phyloP scores from a whole-genome alignment of 2,113 vertebrate species.

The Marcusenius ussheri region DNA sequence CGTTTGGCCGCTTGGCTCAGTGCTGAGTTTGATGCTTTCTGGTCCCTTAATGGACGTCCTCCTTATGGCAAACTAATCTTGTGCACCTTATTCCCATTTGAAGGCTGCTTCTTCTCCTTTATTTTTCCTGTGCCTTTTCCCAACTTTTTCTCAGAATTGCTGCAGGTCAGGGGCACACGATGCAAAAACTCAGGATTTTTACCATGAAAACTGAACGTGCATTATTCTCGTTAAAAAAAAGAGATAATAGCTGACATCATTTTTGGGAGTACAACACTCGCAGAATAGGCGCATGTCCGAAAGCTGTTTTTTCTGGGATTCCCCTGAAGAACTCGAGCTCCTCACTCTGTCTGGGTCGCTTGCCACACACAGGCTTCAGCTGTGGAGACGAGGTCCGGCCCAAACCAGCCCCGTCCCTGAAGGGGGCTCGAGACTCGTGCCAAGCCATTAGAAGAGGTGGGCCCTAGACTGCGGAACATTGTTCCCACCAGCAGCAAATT shows the following conservation, averaged over 20 bases:
- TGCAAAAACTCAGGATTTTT: neutral
- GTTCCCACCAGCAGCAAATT: constrained; percentile 28
- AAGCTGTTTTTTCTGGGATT: constrained; percentile 11
- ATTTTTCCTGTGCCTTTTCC: neutral
- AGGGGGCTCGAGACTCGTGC: constrained; percentile 24
- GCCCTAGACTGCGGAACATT: constrained; percentile 29
- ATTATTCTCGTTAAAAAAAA: too few relatives aligned
- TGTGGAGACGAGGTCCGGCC: constrained; percentile 23
- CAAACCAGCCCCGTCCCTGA: constrained; percentile 32
- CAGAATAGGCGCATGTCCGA: neutral
- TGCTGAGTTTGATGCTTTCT: neutral
- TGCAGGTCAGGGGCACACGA: neutral
- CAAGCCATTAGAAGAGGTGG: constrained; percentile 27
- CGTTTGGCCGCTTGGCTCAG: neutral
- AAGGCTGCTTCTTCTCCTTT: neutral
- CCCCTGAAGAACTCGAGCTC: neutral
- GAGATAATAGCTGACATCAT: neutral
- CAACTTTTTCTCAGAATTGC: neutral
- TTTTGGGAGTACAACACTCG: neutral
- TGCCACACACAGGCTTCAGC: constrained; percentile 23
- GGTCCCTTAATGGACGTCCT: neutral
- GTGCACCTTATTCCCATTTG: neutral
- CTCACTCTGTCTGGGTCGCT: constrained; percentile 14
- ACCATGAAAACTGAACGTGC: neutral
- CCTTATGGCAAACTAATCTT: neutral